These are phyloP conservation scores for Pyrrhura leucotis DNA, from an alignment of 2,797 vertebrate species.

Conservation along the genomic window DNA sequence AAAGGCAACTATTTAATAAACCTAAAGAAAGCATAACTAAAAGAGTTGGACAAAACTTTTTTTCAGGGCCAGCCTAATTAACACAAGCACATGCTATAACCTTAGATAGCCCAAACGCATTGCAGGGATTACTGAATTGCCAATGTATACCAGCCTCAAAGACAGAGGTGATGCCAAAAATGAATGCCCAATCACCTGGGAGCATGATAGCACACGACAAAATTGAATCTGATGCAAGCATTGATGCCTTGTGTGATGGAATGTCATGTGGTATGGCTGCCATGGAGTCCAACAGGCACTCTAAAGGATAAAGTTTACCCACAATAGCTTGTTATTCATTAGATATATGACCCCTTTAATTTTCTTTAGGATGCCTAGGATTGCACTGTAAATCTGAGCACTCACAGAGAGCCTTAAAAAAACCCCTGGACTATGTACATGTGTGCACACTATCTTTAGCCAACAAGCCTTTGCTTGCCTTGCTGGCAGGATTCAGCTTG, in stretches of 20 bases:
- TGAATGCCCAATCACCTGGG: accelerated
- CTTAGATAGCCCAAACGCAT: accelerated
- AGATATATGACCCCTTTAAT: neutral
- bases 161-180: neutral
- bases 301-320: neutral
- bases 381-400: neutral
- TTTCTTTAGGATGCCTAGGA: neutral
- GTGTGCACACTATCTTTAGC: neutral
- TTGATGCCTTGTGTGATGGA: neutral
- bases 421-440: neutral
- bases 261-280: neutral
- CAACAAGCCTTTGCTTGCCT: constrained; percentile 21
- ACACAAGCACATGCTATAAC: neutral
- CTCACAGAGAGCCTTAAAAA: neutral
- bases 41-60: neutral
- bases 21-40: neutral
- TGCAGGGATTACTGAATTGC: neutral
- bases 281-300: neutral
- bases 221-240: neutral
- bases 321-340: neutral
- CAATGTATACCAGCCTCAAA: accelerated
- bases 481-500: neutral
- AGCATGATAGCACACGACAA: accelerated
- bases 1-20: neutral
- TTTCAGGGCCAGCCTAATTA: neutral